Base-by-base conservation (phyloP, 2,888 invertebrate species). In the Endomychus coccineus region DNA sequence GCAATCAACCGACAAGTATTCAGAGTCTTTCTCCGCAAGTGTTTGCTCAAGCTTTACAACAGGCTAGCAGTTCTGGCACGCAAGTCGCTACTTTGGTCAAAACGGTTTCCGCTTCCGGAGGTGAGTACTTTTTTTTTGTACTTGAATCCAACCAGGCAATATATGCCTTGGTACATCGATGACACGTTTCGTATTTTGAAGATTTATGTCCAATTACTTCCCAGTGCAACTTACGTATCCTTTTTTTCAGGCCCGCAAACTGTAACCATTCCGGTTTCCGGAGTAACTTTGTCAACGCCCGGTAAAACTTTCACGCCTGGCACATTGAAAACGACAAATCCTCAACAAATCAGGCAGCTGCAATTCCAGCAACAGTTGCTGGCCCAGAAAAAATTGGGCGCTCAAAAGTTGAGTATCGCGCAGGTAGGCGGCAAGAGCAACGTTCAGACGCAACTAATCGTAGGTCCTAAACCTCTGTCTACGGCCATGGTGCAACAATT, bases 401-500 rank as follows among this genome's bases (percentile, higher is more conserved):
- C 68, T 14, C 78, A 77, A 40, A 79, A 80, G 49, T 73, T 80
- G 47, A 71, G 78, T 44, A 61, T 75, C n/a, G 67, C 73, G 0
- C 74, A 74, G 52, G 62, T 63, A 22, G 53, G 53, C 3, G 60
- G 60, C 25, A 67, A 66, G 48, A 60, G 62, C 34, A 75, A 74
- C 3, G 69, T 74, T 3, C 75, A 76, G 14, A 74, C 81, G 0
- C 82, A 82, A 50, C 66, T 86, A 40, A 79, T 87, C 32, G 82
- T 87, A 3, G 74, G 77, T 30, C 75, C 76, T 10, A 77, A 78
- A 49, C 70, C 73, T 2, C 46, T 77, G 19, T 72, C 77, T 0
- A 71, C 75, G 1, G 74, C 78, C 0, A 75, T 83, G 60, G 76
- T 83, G 39, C 83, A 83, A 49, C 83, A 83, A 55, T 73, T 84